These are phyloP conservation scores for Phoeniculus purpureus DNA, from an alignment of 2,797 vertebrate species.

Conservation along the genomic window DNA sequence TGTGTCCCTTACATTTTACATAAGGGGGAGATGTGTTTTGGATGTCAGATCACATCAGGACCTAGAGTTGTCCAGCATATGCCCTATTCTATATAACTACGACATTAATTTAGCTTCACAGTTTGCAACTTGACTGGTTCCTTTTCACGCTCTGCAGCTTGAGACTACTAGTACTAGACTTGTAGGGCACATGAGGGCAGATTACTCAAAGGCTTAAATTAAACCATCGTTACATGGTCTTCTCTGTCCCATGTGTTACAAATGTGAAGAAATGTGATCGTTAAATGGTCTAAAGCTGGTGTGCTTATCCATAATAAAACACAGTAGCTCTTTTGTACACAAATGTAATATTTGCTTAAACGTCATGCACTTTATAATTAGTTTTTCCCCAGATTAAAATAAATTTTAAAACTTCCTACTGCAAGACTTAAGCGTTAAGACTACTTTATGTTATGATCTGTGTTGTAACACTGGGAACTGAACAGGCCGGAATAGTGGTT, in stretches of 20 bases:
- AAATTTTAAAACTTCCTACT: neutral
- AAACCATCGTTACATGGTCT: neutral
- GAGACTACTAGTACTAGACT: neutral
- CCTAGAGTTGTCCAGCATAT: neutral
- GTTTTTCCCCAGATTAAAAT: neutral
- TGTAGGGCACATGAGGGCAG: neutral
- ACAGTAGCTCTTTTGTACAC: neutral
- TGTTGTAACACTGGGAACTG: neutral
- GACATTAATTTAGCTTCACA: neutral
- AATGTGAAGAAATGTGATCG: neutral
- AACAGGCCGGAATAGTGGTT: neutral
- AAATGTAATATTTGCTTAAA: neutral
- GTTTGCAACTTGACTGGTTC: neutral
- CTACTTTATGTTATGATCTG: neutral
- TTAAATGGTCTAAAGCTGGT: neutral
- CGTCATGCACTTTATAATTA: neutral
- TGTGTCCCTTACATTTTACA: neutral
- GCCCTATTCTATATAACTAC: neutral
- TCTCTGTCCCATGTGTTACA: neutral
- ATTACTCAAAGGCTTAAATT: neutral
- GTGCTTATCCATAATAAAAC: neutral
- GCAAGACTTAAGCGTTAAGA: neutral
- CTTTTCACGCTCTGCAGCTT: neutral
- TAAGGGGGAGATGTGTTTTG: neutral
- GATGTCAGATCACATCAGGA: neutral